Evolutionary conservation across 1,140 invertebrate genomes (phyloP).

Genomic region (Elysia chlorotica): DNA sequence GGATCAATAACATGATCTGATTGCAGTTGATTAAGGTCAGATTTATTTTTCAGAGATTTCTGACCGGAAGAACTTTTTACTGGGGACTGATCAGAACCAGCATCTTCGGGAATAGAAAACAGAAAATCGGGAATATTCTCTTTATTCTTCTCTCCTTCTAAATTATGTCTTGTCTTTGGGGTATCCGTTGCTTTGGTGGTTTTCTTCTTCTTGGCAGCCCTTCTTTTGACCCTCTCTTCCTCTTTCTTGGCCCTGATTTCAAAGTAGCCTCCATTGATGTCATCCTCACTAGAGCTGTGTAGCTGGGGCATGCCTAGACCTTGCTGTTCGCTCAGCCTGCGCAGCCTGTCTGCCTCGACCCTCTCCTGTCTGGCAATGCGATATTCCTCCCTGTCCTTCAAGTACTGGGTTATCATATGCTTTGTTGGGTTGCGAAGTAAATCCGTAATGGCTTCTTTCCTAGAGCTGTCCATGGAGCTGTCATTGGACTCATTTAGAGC

Average conservation of each 20-base stretch:
- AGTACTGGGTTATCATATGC: conserved; percentile 21
- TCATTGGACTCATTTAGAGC: conserved; percentile 38
- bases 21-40: conserved; percentile 32
- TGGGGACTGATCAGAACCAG: conserved; percentile 23
- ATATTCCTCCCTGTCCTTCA: conserved; percentile 21
- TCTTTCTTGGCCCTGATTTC: conserved; percentile 19
- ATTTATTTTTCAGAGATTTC: neutral
- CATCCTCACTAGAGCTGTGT: conserved; percentile 35
- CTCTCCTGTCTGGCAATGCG: conserved; percentile 20
- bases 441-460: conserved; percentile 40
- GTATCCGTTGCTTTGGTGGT: conserved; percentile 5
- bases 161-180: neutral
- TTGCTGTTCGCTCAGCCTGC: neutral
- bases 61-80: conserved; percentile 22
- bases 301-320: conserved; percentile 8
- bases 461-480: conserved; percentile 40
- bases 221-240: conserved; percentile 24
- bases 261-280: conserved; percentile 38
- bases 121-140: conserved; percentile 22
- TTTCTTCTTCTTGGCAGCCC: conserved; percentile 19
- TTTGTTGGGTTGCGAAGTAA: conserved; percentile 30
- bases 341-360: conserved; percentile 19
- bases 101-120: conserved; percentile 41
- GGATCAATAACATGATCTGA: conserved; percentile 57
- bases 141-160: neutral